Evolutionary conservation across 2,797 vertebrate genomes (phyloP), one percentile per base, ranked within the genome.

Genomic region (Acomys russatus): DNA sequence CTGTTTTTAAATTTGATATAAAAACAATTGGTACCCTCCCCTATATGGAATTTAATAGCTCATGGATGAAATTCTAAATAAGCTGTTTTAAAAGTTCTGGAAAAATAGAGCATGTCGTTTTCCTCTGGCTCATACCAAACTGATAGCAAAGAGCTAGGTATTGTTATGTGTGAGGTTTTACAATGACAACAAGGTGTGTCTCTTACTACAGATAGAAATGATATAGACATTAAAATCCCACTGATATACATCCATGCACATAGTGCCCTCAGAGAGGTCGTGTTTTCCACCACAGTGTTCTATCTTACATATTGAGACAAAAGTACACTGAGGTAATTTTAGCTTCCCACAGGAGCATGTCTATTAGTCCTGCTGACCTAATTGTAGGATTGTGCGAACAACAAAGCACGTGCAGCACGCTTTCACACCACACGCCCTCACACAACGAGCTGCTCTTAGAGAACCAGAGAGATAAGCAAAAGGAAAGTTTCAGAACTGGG

Each of bases 191-290:
- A 33, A n/a, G n/a, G n/a, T n/a, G n/a, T 68, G 44, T n/a, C 30
- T 51, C n/a, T 38, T 51, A 68, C 63, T 4, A 64, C 35, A 25
- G 44, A 51, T 2, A 10, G 28, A 66, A 68, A 92, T 84, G 66
- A 92, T 15, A 51, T 77, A 23, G 44, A 61, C 77, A 95, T 96
- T 77, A 94, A 3, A 73, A 0, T 95, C 95, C 35, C 88, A 91
- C 94, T 82, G 80, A 93, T 91, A 2, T 9, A 95, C 44, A 82
- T 38, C 90, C 30, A 61, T 85, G 66, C 63, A 79, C 20, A 63
- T 44, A 94, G 30, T 23, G 1, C 51, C 56, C 73, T 82, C 71
- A 82, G 44, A 18, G 74, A 28, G 74, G 77, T 92, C 49, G n/a
- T 85, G 20, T 59, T 70, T 84, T 63, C 64, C 54, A 8, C 9